A percentile compares a stretch with the other conserved stretches of the same genome.
phyloP scores from a whole-genome alignment of 1,140 invertebrate species.

The Psilanteris sp. region DNA sequence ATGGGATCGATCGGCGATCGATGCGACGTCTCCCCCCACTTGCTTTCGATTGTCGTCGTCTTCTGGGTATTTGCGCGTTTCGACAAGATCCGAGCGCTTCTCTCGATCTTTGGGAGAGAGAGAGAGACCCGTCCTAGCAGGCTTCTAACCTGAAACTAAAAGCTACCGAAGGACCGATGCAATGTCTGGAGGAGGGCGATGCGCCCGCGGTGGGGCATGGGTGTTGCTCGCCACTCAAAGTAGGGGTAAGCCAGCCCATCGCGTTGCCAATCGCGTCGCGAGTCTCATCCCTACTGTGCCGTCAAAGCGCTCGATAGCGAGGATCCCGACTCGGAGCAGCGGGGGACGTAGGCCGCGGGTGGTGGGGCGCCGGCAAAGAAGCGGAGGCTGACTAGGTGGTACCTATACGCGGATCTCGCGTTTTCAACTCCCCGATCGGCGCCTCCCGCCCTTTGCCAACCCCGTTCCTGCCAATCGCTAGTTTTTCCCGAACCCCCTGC shows the following conservation, averaged over 20 bases:
- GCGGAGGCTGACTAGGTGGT: conserved; percentile 79
- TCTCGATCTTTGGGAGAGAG: conserved; percentile 64
- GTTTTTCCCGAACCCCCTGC: conserved; percentile 67
- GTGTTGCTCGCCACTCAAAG: conserved; percentile 59
- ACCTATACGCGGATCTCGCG: conserved; percentile 74
- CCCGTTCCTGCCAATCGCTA: conserved; percentile 77
- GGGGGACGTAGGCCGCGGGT: conserved; percentile 12
- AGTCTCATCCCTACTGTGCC: conserved; percentile 57
- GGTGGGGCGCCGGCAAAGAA: conserved; percentile 71
- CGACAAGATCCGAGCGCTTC: conserved; percentile 37
- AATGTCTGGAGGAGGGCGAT: conserved; percentile 78
- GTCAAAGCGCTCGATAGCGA: conserved; percentile 60
- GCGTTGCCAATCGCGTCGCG: conserved; percentile 65
- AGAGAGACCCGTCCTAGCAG: conserved; percentile 80
- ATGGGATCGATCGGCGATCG: conserved; percentile 18
- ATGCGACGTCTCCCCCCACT: conserved; percentile 31
- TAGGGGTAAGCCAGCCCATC: conserved; percentile 72
- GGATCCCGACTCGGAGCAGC: conserved; percentile 40
- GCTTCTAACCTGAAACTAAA: conserved; percentile 81
- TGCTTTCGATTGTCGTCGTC: conserved; percentile 8
- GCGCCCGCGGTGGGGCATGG: conserved; percentile 66
- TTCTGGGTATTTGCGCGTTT: conserved; percentile 31
- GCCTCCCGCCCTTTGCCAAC: conserved; percentile 76
- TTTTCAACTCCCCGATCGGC: conserved; percentile 74
- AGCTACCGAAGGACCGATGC: conserved; percentile 79